phyloP scores from a whole-genome alignment of 2,888 invertebrate species.

The Linyphia triangularis region DNA sequence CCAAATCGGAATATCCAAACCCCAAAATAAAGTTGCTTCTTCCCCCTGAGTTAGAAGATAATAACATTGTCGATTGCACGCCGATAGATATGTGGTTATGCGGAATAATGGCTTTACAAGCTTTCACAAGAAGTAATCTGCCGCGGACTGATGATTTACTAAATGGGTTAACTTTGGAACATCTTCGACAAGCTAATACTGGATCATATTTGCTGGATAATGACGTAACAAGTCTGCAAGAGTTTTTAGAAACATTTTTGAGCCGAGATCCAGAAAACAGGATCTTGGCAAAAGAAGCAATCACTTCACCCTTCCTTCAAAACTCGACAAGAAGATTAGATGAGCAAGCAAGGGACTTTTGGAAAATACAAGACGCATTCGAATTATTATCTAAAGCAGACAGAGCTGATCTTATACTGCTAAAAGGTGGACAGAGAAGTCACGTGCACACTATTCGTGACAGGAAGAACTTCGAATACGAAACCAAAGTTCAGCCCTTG shows the following conservation, averaged over 20 bases:
- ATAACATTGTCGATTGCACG: neutral
- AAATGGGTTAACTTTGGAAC: neutral
- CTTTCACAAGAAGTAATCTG: slow-evolving; percentile 29
- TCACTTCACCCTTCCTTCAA: neutral
- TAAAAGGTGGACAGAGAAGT: neutral
- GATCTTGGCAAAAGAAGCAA: neutral
- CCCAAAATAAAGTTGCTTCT: neutral
- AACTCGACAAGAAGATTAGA: slow-evolving; percentile 7
- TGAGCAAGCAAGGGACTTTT: slow-evolving; percentile 35
- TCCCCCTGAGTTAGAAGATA: slow-evolving; percentile 15
- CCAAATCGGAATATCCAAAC: neutral
- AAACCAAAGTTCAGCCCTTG: neutral
- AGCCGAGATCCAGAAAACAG: slow-evolving; percentile 9
- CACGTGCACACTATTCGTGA: neutral
- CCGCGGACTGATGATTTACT: neutral
- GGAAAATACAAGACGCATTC: slow-evolving; percentile 9
- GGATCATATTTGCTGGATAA: slow-evolving; percentile 18
- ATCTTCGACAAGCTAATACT: slow-evolving; percentile 7
- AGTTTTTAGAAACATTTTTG: slow-evolving; percentile 29
- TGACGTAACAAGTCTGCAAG: neutral
- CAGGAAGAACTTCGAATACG: neutral
- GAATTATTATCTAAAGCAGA: neutral
- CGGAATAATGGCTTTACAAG: slow-evolving; percentile 23
- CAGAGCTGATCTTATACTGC: neutral
- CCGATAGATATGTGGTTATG: slow-evolving; percentile 42